Percentiles rank a stretch among this genome's conserved stretches.
These are phyloP conservation scores for Aproaerema taeniolella DNA, from an alignment of 2,888 invertebrate genomes.

Conservation along the genomic window DNA sequence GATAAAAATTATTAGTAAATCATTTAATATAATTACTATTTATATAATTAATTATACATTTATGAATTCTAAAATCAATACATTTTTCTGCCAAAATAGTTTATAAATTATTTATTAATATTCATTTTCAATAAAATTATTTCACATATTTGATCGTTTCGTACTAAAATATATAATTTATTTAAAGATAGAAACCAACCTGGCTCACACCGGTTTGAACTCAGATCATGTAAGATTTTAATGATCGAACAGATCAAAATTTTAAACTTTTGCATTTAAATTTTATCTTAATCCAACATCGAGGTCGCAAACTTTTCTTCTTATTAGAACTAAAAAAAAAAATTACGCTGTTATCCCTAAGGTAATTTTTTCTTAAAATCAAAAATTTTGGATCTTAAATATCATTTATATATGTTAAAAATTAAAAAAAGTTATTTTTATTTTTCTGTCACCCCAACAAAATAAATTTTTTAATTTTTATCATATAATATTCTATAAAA, in stretches of 20 bases:
- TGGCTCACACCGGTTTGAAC: slow-evolving; percentile 91
- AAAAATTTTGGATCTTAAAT: slow-evolving; percentile 75
- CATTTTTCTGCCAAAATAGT: too few species aligned
- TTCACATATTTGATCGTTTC: slow-evolving; percentile 84
- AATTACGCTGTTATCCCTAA: slow-evolving; percentile 92
- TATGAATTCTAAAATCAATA: too few species aligned
- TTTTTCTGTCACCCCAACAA: slow-evolving; percentile 82
- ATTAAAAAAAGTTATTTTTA: slow-evolving; percentile 77
- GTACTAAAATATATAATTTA: slow-evolving; percentile 81
- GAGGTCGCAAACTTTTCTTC: slow-evolving; percentile 89
- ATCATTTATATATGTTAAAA: too few species aligned
- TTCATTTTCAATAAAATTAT: too few species aligned
- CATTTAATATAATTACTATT: too few species aligned
- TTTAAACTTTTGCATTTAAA: slow-evolving; percentile 81
- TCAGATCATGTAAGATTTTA: slow-evolving; percentile 92
- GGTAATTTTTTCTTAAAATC: slow-evolving; percentile 85
- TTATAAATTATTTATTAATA: too few species aligned
- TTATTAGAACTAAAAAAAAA: slow-evolving; percentile 85
- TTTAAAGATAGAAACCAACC: slow-evolving; percentile 90
- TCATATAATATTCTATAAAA: too few species aligned
- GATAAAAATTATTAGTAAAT: too few species aligned
- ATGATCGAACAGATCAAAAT: slow-evolving; percentile 89
- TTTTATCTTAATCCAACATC: slow-evolving; percentile 91
- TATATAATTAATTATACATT: too few species aligned
- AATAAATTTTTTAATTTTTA: slow-evolving; percentile 34